A percentile compares a stretch with the other conserved stretches of the same genome.
phyloP scores from a whole-genome alignment of 2,888 invertebrate genomes.

The Pristionchus maxplancki region DNA sequence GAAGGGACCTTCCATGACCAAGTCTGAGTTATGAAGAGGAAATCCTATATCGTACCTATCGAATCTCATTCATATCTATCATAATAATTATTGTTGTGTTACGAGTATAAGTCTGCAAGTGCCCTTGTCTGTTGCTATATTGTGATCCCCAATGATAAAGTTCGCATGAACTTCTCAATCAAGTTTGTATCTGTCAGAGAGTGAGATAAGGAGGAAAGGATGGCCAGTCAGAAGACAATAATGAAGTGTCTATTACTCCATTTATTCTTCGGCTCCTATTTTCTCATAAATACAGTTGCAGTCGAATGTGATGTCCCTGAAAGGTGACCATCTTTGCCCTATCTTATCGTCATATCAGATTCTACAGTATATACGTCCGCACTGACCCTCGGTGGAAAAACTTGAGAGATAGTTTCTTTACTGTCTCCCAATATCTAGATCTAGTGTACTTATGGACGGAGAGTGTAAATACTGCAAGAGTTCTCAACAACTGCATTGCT shows the following conservation, averaged over 20 bases:
- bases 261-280: neutral
- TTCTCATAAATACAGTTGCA: neutral
- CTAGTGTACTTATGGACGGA: neutral
- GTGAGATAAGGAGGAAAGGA: neutral
- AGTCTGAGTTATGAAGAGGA: slow-evolving; percentile 29
- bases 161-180: slow-evolving; percentile 1
- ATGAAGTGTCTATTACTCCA: neutral
- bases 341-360: neutral
- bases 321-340: neutral
- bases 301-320: neutral
- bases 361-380: neutral
- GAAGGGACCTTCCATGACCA: slow-evolving; percentile 43
- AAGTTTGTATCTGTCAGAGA: neutral
- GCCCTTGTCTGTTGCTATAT: slow-evolving; percentile 17
- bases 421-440: neutral
- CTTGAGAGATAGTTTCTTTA: neutral
- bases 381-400: slow-evolving; percentile 3
- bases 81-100: neutral
- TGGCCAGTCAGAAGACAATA: neutral
- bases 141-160: neutral
- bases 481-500: neutral
- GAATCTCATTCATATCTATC: slow-evolving; percentile 24
- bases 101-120: slow-evolving; percentile 41
- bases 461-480: neutral
- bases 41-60: neutral